Base-by-base conservation (phyloP, 1,140 invertebrate genomes). In the Lepidurus couesii region DNA sequence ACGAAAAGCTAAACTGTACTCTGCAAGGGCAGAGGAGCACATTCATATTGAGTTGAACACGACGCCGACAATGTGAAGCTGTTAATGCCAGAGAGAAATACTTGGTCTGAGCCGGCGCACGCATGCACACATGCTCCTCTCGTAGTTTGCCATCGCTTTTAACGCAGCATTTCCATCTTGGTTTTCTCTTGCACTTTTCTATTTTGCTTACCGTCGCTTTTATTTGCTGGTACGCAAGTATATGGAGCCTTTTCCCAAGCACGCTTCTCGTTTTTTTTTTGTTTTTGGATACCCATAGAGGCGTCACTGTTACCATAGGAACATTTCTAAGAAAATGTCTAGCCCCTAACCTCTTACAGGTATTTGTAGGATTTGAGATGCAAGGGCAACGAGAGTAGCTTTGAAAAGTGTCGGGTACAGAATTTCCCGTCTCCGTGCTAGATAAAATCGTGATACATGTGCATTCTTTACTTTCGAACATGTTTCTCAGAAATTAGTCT, bases 51-150 rank as follows among this genome's bases (percentile, higher is more conserved):
- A 65, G 53, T 65, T 7, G 21, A 21, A 65, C 21, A 21, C n/a
- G 53, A 34, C 34, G 34, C 34, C 34, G 4, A 65, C 53, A 21
- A 21, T 65, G 21, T 65, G 53, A 65, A 65, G 53, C 53, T 65
- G 21, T 21, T 65, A 65, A 4, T 65, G 21, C 53, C 53, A 21
- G 53, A 21, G 21, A 13, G 53, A 16, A 65, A 21, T 65, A 65
- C 13, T 65, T 65, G 16, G 34, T 21, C 21, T 16, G 53, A 21
- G 21, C 16, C 53, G 53, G 53, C 53, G 53, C 53, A 65, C 53
- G 53, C 53, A 65, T 65, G 53, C 53, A 65, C 53, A 65, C n/a
- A 65, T 21, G 53, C 53, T 21, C 21, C 10, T 65, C 53, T 47
- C 21, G 53, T 21, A 65, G 53, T 65, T 21, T 7, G 16, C 16